Base-by-base conservation (phyloP, 2,113 vertebrate genomes). In the Engraulis encrasicolus region DNA sequence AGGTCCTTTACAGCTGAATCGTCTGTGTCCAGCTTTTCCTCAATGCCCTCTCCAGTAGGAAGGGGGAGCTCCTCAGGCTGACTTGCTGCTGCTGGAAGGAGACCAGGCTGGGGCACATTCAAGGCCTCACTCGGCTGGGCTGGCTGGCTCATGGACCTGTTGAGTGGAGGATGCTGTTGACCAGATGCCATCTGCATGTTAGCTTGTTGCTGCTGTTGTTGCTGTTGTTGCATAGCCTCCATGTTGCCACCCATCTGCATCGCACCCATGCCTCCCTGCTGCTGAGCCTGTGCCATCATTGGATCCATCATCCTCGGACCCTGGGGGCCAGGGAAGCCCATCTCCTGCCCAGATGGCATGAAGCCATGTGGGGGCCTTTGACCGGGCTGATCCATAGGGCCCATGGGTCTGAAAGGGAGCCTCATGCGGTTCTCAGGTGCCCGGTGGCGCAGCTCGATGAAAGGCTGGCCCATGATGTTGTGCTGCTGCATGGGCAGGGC, bases 1-100 rank as follows among this genome's bases (percentile, higher is more conserved):
- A 99, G 90, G 79, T 99, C 98, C 93, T 99, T 99, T 19, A 98
- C 98, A 9, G 96, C 94, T 0, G 97, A 96, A 87, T 98, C 98
- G 88, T 99, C 97, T 7, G 96, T 92, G 89, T 98, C 97, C 34
- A 99, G 93, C 38, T 98, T 98, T 87, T 97, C 98, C 85, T 98
- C 97, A 0, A 98, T 94, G n/a, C 92, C 92, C 7, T 96, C 95
- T 0, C 66, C 1, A 92, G 85, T 0, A 93, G 86, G 0, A 91
- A 93, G 74, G 50, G 87, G 86, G 0, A 89, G 88, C 79, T 92
- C 94, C 81, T 91, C 88, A 31, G 94, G n/a, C 48, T 93, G 88
- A 18, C 94, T 92, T 18, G 90, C 3, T 18, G 90, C 3, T 80
- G 91, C 40, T 31, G 94, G 91, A 0, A 85, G 94, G 78, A 89